Evolutionary conservation across 2,888 invertebrate genomes (phyloP).

Genomic region (Iphiclides podalirius): DNA sequence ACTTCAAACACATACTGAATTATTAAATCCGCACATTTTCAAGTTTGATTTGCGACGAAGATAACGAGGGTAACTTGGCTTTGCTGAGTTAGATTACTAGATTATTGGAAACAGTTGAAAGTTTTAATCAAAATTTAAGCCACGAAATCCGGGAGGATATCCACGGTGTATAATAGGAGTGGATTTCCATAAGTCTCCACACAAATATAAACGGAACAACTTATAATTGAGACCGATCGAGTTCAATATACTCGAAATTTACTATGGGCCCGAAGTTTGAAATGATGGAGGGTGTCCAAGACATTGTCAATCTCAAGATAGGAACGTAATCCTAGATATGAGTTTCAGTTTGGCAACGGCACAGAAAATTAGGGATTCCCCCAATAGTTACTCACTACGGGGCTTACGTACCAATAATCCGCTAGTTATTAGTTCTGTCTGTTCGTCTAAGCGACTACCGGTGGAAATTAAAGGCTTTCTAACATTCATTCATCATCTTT

Average conservation of each 20-base stretch:
- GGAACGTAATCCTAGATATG: constrained; percentile 54
- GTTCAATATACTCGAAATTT: constrained; percentile 18
- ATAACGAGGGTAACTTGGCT: no score
- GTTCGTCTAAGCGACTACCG: neutral
- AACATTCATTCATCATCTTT: no score
- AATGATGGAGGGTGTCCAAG: constrained; percentile 20
- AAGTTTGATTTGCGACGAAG: no score
- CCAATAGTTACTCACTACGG: constrained; percentile 34
- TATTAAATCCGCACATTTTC: no score
- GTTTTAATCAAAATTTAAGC: constrained; percentile 22
- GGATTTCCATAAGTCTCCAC: constrained; percentile 16
- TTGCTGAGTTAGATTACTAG: no score
- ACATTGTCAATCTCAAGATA: constrained; percentile 34
- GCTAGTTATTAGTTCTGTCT: constrained; percentile 33
- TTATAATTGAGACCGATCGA: constrained; percentile 21
- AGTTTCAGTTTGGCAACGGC: constrained; percentile 50
- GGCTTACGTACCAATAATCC: constrained; percentile 49
- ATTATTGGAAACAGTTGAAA: constrained; percentile 9
- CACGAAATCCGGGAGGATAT: constrained; percentile 12
- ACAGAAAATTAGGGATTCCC: constrained; percentile 30
- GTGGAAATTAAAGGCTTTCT: constrained; percentile 29
- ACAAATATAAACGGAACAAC: constrained; percentile 17
- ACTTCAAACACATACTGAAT: no score
- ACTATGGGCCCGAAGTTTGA: constrained; percentile 14
- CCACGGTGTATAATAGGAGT: constrained; percentile 9